A percentile compares a stretch with the other conserved stretches of the same genome.
Conservation (phyloP, 1,140 invertebrate species). For the Rhynchophorus ferrugineus region DNA sequence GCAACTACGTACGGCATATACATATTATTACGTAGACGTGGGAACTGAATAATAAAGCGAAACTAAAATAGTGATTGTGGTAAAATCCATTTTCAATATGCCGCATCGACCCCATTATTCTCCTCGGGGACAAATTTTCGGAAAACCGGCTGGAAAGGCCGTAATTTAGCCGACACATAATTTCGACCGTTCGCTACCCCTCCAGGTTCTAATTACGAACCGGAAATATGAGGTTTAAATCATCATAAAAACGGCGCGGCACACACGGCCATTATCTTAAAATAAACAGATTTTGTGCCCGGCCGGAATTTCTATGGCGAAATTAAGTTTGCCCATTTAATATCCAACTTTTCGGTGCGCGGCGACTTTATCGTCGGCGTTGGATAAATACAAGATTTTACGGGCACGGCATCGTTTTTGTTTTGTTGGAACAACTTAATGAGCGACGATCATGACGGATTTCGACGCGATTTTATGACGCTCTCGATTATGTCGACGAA, state of each 20-base stretch:
- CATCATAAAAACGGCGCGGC: slow-evolving; percentile 15
- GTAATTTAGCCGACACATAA: slow-evolving; percentile 7
- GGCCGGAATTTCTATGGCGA: slow-evolving; percentile 5
- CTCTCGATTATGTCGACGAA: too few species aligned
- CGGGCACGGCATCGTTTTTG: too few species aligned
- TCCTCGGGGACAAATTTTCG: slow-evolving; percentile 1
- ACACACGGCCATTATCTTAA: slow-evolving; percentile 14
- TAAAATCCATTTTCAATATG: too few species aligned
- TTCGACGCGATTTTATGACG: too few species aligned
- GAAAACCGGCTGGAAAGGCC: slow-evolving; percentile 8
- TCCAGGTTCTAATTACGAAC: slow-evolving; percentile 11
- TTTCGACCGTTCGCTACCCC: slow-evolving; percentile 5
- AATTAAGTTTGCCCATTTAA: slow-evolving; percentile 13
- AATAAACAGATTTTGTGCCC: slow-evolving; percentile 17
- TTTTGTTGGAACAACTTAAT: too few species aligned
- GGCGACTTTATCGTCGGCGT: too few species aligned
- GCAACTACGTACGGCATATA: too few species aligned
- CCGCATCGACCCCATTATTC: slow-evolving; percentile 1
- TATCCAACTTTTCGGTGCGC: slow-evolving; percentile 9
- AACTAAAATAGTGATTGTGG: too few species aligned
- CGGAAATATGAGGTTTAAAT: slow-evolving; percentile 15
- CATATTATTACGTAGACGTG: too few species aligned
- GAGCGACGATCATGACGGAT: too few species aligned
- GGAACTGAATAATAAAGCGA: too few species aligned
- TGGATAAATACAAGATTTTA: too few species aligned